Base-by-base conservation (phyloP, 2,888 invertebrate genomes). In the Macrophya alboannulata region DNA sequence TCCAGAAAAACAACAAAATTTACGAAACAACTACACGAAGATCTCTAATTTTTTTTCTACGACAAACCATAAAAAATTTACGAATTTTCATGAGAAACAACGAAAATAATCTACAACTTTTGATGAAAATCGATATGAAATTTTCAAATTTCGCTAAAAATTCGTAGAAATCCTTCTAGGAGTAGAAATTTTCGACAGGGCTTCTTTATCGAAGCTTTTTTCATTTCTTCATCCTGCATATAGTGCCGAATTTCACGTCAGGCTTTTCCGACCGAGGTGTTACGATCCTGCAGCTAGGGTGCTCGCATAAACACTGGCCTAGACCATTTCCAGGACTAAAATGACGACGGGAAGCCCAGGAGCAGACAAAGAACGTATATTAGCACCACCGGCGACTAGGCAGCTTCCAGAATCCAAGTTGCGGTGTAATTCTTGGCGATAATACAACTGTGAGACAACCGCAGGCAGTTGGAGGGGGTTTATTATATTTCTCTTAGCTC, bases 401-500 rank as follows among this genome's bases (percentile, higher is more conserved):
- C 31, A 48, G 62, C 43, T 10, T 62, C 31, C 43, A 59, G 15
- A 59, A 81, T 81, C 59, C 59, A 21, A 79, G 40, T 59, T 79
- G 59, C 12, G 59, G 37, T 59, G 79, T 62, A 79, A 59, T 79
- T 59, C 79, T 55, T 62, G 40, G 81, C 62, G 62, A 81, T 81
- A 81, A 62, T 81, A 81, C 40, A 6, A 62, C 59, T 81, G 40
- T 12, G 62, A 59, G 81, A 81, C 62, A 62, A 62, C 62, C 81
- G 21, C 59, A 62, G 62, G 62, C 62, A 62, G 55, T n/a, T 17
- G 55, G n/a, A n/a, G n/a, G 15, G 12, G n/a, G 79, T 4, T 81
- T 62, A 62, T 81, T 81, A 81, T 62, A 81, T 62, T 81, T 62
- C 81, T 62, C 59, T 81, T 31, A 62, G 62, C 40, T 81, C 3